Percentiles rank a stretch among this genome's conserved stretches.
These are phyloP conservation scores for Neomicropteryx cornuta DNA, from an alignment of 1,140 invertebrate species.

Conservation along the genomic window DNA sequence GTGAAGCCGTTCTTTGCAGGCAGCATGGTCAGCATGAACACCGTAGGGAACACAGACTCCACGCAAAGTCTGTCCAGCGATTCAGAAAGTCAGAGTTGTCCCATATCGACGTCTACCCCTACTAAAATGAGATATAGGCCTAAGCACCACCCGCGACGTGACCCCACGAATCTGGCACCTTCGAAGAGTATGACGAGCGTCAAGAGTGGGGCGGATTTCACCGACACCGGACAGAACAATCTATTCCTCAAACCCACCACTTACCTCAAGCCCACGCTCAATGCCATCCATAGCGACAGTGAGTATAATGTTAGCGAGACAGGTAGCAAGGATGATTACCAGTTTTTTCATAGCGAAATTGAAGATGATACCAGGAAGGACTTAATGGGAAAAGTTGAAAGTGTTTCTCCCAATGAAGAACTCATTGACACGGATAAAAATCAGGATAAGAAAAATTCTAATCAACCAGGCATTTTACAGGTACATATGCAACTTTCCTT, in stretches of 20 bases:
- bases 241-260: conserved; percentile 23
- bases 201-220: conserved; percentile 31
- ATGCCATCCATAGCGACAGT: conserved; percentile 19
- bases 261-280: conserved; percentile 30
- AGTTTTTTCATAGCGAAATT: conserved; percentile 12
- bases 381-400: conserved; percentile 7
- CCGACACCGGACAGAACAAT: conserved; percentile 29
- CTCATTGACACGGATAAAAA: conserved; percentile 27
- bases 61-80: conserved; percentile 51
- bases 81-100: conserved; percentile 43
- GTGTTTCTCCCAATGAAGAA: conserved; percentile 20
- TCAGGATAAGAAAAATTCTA: conserved; percentile 32
- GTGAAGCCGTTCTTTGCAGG: conserved; percentile 46
- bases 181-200: conserved; percentile 48
- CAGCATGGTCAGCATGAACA: conserved; percentile 47
- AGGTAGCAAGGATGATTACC: conserved; percentile 7
- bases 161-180: conserved; percentile 28
- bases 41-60: conserved; percentile 38
- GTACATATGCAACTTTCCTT: too few species aligned
- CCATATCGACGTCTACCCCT: conserved; percentile 29
- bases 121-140: conserved; percentile 37
- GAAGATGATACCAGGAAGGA: conserved; percentile 7
- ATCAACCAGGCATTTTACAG: conserved; percentile 32
- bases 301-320: conserved; percentile 6
- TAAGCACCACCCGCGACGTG: conserved; percentile 21